Base-by-base conservation (phyloP, 2,888 invertebrate genomes). In the Periphyllus acericola region DNA sequence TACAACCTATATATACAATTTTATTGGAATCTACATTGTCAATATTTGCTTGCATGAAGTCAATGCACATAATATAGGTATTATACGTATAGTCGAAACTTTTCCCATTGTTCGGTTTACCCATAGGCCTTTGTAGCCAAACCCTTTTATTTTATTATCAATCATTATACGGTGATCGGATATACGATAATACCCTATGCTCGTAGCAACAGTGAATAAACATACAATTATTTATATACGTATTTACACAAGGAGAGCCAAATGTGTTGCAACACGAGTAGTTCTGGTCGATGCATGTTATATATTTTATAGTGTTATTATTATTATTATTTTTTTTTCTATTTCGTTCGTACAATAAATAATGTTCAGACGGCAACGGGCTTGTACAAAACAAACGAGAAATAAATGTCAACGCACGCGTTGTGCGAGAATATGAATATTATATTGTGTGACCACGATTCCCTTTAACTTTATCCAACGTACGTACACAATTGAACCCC, bases 331-430 rank as follows among this genome's bases (percentile, higher is more conserved):
- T 3, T 68, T 68, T 68, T 83, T 76, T 71, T 52, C 4, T 29
- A 78, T 85, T 52, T 52, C 60, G 34, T 52, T 68, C 34, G 55
- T 46, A 71, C 55, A 60, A 72, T 86, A 86, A 86, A 80, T 86
- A 86, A 80, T 74, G 29, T 55, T 86, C 21, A 21, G 17, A 80
- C 60, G 55, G 36, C 52, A 60, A 72, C 60, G 36, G 29, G 34
- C 34, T 52, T 40, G 55, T 85, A 85, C 29, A 40, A 74, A 80
- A 72, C 60, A 74, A 80, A 86, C 40, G 72, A 86, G 72, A 74
- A 86, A 80, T 80, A 74, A 74, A 80, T 86, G 86, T 80, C 80
- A 86, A 86, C 68, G 76, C 29, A 29, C 1, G 46, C n/a, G 36
- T 5, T 60, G 60, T 36, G 36, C n/a, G n/a, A 19, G 34, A 8